These are phyloP conservation scores for Heterodera carotae DNA, from an alignment of 1,140 invertebrate genomes.

Conservation along the genomic window DNA sequence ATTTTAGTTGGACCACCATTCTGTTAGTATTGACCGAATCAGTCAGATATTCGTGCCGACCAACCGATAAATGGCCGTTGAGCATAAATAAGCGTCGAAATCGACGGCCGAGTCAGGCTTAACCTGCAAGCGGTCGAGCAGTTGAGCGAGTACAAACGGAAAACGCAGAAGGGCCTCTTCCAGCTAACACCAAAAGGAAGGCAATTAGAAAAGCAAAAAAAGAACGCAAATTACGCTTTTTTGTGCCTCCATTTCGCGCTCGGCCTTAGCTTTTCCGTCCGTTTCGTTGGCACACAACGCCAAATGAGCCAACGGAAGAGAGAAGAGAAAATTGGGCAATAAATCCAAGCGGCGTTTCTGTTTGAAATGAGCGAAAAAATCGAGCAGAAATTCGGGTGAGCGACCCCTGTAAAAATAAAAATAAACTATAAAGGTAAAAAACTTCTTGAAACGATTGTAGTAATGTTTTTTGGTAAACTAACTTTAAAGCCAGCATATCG, in stretches of 20 bases:
- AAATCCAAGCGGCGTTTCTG: slow-evolving; percentile 47
- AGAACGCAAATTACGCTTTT: slow-evolving; percentile 21
- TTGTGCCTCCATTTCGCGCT: slow-evolving; percentile 18
- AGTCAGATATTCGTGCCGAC: slow-evolving; percentile 7
- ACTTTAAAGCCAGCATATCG: slow-evolving; percentile 48
- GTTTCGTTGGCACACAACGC: slow-evolving; percentile 24
- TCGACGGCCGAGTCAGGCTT: slow-evolving; percentile 30
- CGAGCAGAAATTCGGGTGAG: slow-evolving; percentile 25
- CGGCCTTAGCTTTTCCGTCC: slow-evolving; percentile 26
- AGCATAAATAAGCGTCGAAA: slow-evolving; percentile 26
- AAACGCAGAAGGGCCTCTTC: slow-evolving; percentile 42
- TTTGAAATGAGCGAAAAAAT: slow-evolving; percentile 36
- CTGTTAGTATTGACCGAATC: slow-evolving; percentile 24
- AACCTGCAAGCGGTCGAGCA: slow-evolving; percentile 38
- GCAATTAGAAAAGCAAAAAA: neutral
- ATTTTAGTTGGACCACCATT: neutral
- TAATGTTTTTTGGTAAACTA: neutral
- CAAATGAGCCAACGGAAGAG: slow-evolving; percentile 45
- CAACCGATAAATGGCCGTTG: slow-evolving; percentile 38
- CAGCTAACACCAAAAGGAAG: slow-evolving; percentile 27
- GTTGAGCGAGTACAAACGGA: slow-evolving; percentile 45
- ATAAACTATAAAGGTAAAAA: neutral
- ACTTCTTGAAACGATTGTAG: too few relatives aligned
- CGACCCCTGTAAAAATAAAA: slow-evolving; percentile 12
- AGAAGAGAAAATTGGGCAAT: slow-evolving; percentile 51